Base-by-base conservation (phyloP, 2,888 invertebrate species). In the Hesperia comma region DNA sequence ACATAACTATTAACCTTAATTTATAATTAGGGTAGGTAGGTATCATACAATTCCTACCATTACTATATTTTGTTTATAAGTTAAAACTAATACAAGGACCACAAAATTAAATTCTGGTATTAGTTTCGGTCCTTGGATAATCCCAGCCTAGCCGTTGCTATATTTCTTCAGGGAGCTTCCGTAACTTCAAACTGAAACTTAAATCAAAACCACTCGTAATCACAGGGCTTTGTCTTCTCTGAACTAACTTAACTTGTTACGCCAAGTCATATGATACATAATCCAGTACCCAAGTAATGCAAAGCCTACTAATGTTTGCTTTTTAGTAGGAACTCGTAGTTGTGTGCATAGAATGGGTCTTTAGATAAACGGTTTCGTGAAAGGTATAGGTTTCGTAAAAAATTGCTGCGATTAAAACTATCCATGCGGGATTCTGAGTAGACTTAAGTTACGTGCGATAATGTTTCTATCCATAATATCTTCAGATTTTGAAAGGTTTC, bases 171-270 rank as follows among this genome's bases (percentile, higher is more conserved):
- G 15, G 49, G 49, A 15, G 17, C 17, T 33, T 6, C 14, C 19
- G 37, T 32, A 60, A 60, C 49, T 60, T 60, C 21, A 4, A 49
- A 41, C 58, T 26, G 37, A 49, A 49, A 17, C 10, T 49, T 19
- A 8, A 49, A 49, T 17, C 19, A 33, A 46, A 33, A 49, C 60
- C 49, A 49, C 60, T 33, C 46, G 49, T 41, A 26, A 60, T 43
- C 58, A 43, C 49, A 49, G 49, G 60, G 33, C 17, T 60, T 60
- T 33, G 49, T 15, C 12, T 0, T 46, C 49, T 49, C 26, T 6
- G 0, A 43, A 49, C 46, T 33, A 60, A 32, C 12, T 60, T 60
- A 60, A 26, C 33, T 60, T 33, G 57, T 21, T 21, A 21, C 41
- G n/a, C 41, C 4, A 17, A 49, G 17, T 7, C 12, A 12, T 26